Evolutionary conservation across 2,888 invertebrate genomes (phyloP).

Genomic region (Pristionchus exspectatus): DNA sequence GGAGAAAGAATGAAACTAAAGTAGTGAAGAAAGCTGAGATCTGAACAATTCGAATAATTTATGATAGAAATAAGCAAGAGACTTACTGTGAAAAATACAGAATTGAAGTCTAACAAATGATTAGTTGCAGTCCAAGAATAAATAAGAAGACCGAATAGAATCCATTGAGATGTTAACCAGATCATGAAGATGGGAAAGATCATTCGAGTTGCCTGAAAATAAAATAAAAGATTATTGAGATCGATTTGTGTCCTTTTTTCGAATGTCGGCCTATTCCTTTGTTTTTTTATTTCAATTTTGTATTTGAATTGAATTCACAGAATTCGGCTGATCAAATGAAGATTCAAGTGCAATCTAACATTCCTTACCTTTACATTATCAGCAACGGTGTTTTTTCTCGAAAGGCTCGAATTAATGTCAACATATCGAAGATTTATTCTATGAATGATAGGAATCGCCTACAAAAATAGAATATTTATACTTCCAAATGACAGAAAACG

Average conservation of each 20-base stretch:
- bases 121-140: not conserved
- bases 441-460: conserved; percentile 32
- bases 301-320: not conserved
- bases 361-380: conserved; percentile 38
- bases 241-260: not conserved
- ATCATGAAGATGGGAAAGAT: conserved; percentile 30
- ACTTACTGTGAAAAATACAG: conserved; percentile 11
- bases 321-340: too few relatives aligned
- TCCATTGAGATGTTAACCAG: conserved; percentile 32
- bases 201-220: conserved; percentile 30
- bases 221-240: not conserved
- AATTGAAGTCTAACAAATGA: conserved; percentile 14
- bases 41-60: not conserved
- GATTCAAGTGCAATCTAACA: not conserved
- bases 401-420: conserved; percentile 11
- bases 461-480: not conserved
- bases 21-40: conserved; percentile 3
- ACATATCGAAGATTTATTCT: conserved; percentile 35
- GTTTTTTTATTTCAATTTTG: too few relatives aligned
- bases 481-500: not conserved
- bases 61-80: not conserved
- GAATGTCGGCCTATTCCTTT: not conserved
- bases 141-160: conserved; percentile 10
- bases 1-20: not conserved
- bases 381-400: conserved; percentile 32